Evolutionary conservation across 2,888 invertebrate species (phyloP), one percentile per base, ranked within the genome.

Genomic region (Nomada flava): DNA sequence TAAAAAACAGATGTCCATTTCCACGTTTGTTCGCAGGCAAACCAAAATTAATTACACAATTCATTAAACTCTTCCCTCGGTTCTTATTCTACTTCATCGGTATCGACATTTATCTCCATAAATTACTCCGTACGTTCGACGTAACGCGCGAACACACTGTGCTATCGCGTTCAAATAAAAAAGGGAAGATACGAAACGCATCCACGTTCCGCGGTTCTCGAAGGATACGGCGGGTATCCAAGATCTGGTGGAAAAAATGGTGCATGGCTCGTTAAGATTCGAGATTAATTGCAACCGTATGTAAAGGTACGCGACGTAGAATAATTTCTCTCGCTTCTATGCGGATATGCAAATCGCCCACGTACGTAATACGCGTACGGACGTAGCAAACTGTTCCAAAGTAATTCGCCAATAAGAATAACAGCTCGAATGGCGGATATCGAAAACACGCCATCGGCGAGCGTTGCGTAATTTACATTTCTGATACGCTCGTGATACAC

Each of bases 361-460:
- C 52, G 20, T 13, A 15, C 63, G 15, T 15, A 44, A 18, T 9
- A 36, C 42, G 50, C 13, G 44, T 13, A 36, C n/a, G 36, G 44
- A 13, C 44, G 50, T 36, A 47, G n/a, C 55, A 52, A 76, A 76
- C 59, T 29, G 69, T 50, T 70, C 60, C 74, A 69, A 60, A 80
- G 80, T 81, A 80, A 81, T 79, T 74, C 69, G 63, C 81, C 74
- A 80, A 81, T 81, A 74, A 81, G 74, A 81, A 79, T 70, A 80
- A 74, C 72, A 67, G 44, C n/a, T 55, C 74, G 60, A 70, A 26
- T 29, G 36, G 55, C 57, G 74, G 60, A 79, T 81, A 81, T 80
- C 80, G 74, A 80, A 69, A 65, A 65, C 65, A 70, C 74, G 60
- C 53, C 69, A 60, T 65, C 70, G 59, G 70, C 50, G 80, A 60